These are phyloP conservation scores for Gymnothorax javanicus DNA, from an alignment of 2,797 vertebrate species.

Conservation along the genomic window DNA sequence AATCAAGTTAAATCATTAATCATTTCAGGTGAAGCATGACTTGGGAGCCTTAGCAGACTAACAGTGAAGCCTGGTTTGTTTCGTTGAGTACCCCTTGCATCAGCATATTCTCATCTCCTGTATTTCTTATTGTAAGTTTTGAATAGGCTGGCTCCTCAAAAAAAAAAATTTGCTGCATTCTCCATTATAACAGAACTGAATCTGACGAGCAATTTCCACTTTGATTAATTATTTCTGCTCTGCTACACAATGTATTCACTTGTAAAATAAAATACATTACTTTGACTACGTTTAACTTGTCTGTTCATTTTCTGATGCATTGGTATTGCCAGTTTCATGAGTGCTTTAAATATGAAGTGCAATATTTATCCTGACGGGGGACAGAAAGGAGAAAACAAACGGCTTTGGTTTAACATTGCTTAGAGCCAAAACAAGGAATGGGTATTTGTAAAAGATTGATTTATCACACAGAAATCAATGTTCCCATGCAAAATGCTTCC, in stretches of 20 bases:
- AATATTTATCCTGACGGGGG: not conserved
- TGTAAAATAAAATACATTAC: not conserved
- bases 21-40: not conserved
- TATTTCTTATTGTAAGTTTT: not conserved
- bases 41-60: not conserved
- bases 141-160: not conserved
- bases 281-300: not conserved
- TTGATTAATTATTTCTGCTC: not conserved
- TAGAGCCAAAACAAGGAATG: not conserved
- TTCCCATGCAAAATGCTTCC: not conserved
- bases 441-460: not conserved
- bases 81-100: not conserved
- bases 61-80: not conserved
- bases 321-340: not conserved
- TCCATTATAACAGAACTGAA: not conserved
- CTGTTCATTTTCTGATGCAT: not conserved
- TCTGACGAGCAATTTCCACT: not conserved
- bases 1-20: not conserved
- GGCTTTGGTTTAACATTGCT: not conserved
- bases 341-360: not conserved
- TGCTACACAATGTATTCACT: not conserved
- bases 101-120: not conserved
- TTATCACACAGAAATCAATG: not conserved
- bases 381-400: not conserved
- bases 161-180: not conserved